Evolutionary conservation across 2,797 vertebrate species (phyloP).

Genomic region (Antennarius maculatus): DNA sequence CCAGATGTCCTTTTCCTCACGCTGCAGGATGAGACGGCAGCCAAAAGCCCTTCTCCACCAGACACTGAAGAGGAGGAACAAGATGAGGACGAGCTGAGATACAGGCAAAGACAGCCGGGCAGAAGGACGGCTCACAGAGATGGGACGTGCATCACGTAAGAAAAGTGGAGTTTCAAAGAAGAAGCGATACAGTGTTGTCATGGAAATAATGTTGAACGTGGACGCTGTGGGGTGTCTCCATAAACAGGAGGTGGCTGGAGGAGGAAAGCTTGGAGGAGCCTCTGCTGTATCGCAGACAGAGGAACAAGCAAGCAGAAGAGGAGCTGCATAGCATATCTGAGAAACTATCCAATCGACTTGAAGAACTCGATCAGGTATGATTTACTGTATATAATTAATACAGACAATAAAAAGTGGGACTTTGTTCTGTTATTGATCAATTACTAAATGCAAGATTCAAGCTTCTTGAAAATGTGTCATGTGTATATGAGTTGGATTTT

Average conservation of each 20-base stretch:
- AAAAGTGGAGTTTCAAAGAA: background rate
- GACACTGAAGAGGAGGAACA: slow-evolving; percentile 60
- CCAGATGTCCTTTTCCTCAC: slow-evolving; percentile 80
- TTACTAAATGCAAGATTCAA: too few relatives aligned
- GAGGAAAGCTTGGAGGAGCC: slow-evolving; percentile 57
- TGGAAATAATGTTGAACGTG: background rate
- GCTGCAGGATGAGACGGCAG: slow-evolving; percentile 57
- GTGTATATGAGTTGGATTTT: too few relatives aligned
- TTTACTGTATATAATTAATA: too few relatives aligned
- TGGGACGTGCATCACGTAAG: slow-evolving; percentile 43
- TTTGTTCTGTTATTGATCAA: too few relatives aligned
- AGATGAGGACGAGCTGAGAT: slow-evolving; percentile 30
- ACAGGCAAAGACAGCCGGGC: slow-evolving; percentile 5
- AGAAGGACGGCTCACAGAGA: slow-evolving; percentile 20
- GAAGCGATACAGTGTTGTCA: background rate
- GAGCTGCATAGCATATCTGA: slow-evolving; percentile 87
- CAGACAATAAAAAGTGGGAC: too few relatives aligned
- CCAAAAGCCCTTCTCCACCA: slow-evolving; percentile 35
- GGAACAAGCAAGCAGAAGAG: slow-evolving; percentile 79
- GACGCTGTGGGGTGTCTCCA: background rate
- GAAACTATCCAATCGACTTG: slow-evolving; percentile 85
- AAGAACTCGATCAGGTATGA: slow-evolving; percentile 88
- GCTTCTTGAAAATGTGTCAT: too few relatives aligned
- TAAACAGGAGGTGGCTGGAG: slow-evolving; percentile 25
- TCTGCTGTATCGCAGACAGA: slow-evolving; percentile 70